phyloP scores from a whole-genome alignment of 2,113 vertebrate genomes.

The Podarcis raffonei region DNA sequence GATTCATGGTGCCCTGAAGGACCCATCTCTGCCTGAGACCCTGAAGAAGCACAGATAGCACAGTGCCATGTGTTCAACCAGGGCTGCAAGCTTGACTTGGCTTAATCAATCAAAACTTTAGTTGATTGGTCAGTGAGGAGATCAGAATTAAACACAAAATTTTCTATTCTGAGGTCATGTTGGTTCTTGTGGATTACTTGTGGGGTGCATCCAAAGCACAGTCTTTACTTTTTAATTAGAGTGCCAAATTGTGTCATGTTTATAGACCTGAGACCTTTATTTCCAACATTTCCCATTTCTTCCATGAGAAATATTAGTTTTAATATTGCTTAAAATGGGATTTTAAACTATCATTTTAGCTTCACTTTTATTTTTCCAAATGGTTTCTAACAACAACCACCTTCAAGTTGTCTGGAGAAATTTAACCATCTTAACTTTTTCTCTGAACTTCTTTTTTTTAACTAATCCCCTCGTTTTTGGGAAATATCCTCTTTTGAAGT shows the following conservation, averaged over 20 bases:
- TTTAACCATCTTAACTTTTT: too few species aligned
- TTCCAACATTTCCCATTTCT: neutral
- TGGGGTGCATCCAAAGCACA: neutral
- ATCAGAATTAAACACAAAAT: neutral
- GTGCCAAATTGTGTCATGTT: neutral
- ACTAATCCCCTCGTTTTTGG: too few species aligned
- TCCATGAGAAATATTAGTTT: too few species aligned
- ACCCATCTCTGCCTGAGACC: too few species aligned
- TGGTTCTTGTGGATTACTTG: neutral
- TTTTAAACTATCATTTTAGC: neutral
- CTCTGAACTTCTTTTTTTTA: too few species aligned
- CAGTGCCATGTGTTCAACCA: neutral
- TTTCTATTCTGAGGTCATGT: neutral
- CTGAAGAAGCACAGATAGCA: neutral
- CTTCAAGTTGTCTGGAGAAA: too few species aligned
- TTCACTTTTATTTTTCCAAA: neutral
- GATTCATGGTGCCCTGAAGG: too few species aligned
- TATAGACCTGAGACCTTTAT: neutral
- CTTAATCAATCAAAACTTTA: neutral
- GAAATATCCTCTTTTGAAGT: too few species aligned
- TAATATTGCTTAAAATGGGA: neutral
- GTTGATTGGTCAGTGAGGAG: neutral
- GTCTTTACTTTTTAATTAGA: neutral
- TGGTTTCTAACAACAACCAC: neutral
- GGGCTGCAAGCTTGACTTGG: neutral